Evolutionary conservation across 2,797 vertebrate genomes (phyloP), one percentile per base, ranked within the genome.

Genomic region (Rhinatrema bivittatum): DNA sequence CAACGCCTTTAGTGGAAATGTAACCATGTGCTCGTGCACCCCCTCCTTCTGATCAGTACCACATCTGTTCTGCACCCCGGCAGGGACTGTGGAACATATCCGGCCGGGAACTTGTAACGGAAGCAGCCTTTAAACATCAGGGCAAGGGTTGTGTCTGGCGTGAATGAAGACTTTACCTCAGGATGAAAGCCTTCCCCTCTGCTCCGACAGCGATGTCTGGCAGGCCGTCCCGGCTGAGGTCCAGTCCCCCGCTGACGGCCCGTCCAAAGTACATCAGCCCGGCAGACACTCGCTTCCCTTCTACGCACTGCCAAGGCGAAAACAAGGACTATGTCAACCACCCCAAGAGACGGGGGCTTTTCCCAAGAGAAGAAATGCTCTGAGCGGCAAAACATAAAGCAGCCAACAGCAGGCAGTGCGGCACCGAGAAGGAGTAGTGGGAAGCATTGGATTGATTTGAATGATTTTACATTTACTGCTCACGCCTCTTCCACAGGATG

Each of bases 121-220:
- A n/a, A n/a, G n/a, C n/a, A n/a, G n/a, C n/a, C n/a, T n/a, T n/a
- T n/a, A n/a, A n/a, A n/a, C n/a, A n/a, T n/a, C n/a, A n/a, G n/a
- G 17, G 12, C 21, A 9, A 7, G 15, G 25, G 10, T 19, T 6
- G 3, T 12, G 14, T 6, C 11, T 5, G 6, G 19, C 3, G 32
- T 21, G 6, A 5, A 27, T 23, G 10, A 24, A 30, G 4, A 23
- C 25, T 43, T 38, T 39, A 91, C 89, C 89, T 88, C 47, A 93
- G 73, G 21, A 92, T 40, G 29, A 85, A 25, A 14, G 83, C 81
- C 1, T 9, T 34, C 1, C 84, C 86, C 20, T 43, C 81, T 39
- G 87, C 79, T 12, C 90, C 88, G 25, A 90, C 84, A 0, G 75
- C 79, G 19, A 91, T 56, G 39, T 92, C 89, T 5, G 62, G 61